Percentiles rank a stretch among this genome's conserved stretches.
Conservation (phyloP, 2,797 vertebrate species). For the Pseudocheirus occidentalis region DNA sequence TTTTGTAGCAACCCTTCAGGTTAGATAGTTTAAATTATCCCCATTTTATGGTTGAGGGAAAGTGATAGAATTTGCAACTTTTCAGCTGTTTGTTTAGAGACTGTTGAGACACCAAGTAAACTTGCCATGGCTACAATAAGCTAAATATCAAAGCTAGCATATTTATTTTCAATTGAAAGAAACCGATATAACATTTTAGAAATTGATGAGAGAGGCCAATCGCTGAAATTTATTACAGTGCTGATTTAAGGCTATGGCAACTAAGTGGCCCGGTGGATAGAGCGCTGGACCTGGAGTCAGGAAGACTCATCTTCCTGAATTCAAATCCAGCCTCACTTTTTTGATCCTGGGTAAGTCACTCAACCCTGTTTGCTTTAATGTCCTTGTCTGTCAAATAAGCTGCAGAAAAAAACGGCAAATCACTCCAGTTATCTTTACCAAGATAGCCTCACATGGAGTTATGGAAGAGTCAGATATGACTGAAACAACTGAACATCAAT, state of each 20-base stretch:
- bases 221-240: background rate
- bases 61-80: background rate
- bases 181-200: background rate
- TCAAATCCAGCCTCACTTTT: background rate
- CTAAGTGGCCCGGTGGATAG: background rate
- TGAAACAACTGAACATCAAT: background rate
- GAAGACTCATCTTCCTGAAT: background rate
- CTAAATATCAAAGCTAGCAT: background rate
- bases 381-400: background rate
- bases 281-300: background rate
- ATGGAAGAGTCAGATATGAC: background rate
- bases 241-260: background rate
- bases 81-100: background rate
- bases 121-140: background rate
- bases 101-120: background rate
- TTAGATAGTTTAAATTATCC: background rate
- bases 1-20: background rate
- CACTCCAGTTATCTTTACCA: background rate
- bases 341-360: background rate
- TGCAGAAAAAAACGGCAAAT: background rate
- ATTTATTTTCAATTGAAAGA: background rate
- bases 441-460: background rate
- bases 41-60: background rate
- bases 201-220: background rate
- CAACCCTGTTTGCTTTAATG: background rate